phyloP scores from a whole-genome alignment of 2,888 invertebrate species.

The Dasypogon diadema region DNA sequence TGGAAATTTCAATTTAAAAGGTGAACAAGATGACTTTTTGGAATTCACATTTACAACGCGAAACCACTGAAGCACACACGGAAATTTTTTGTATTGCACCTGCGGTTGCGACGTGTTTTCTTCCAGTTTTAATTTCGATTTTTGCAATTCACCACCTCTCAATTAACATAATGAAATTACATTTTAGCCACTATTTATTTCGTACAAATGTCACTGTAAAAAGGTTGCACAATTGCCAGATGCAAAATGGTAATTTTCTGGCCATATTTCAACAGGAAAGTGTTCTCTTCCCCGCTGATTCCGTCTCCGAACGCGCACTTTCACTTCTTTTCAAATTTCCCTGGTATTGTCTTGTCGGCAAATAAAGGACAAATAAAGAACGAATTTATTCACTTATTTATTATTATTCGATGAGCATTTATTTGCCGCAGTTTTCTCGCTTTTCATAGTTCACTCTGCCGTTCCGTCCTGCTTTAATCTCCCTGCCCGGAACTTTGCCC shows the following conservation, averaged over 20 bases:
- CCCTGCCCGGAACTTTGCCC: background rate
- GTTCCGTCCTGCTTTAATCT: background rate
- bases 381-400: slow-evolving; percentile 15
- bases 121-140: too few relatives aligned
- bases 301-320: background rate
- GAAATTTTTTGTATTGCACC: background rate
- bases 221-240: too few relatives aligned
- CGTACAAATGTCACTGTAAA: too few relatives aligned
- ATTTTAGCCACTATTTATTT: background rate
- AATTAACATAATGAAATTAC: background rate
- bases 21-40: too few relatives aligned
- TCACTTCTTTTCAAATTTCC: background rate
- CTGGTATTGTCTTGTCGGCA: too few relatives aligned
- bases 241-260: too few relatives aligned
- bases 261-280: too few relatives aligned
- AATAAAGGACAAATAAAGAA: too few relatives aligned
- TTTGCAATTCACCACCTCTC: background rate
- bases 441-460: background rate
- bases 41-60: background rate
- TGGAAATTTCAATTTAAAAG: too few relatives aligned
- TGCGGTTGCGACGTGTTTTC: background rate
- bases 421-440: background rate
- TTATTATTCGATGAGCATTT: slow-evolving; percentile 5
- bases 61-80: background rate
- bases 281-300: background rate